These are phyloP conservation scores for Pseudolaguvia tuberculata DNA, from an alignment of 2,113 vertebrate genomes.

Conservation along the genomic window DNA sequence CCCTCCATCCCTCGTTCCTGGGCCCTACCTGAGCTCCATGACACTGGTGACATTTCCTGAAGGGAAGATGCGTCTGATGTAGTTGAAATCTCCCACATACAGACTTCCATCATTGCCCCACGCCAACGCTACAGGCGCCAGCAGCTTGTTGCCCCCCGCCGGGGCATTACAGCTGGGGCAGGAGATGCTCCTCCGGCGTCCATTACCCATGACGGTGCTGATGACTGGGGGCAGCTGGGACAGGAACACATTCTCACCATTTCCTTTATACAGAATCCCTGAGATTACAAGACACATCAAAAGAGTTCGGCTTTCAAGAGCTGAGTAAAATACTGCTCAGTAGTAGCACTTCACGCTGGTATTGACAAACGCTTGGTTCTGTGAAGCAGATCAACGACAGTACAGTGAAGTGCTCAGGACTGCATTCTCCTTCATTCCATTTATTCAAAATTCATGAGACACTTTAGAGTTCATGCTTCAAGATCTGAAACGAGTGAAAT, in stretches of 20 bases:
- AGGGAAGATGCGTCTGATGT: constrained; percentile 90
- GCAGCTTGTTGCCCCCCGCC: constrained; percentile 93
- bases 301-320: background rate
- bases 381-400: background rate
- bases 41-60: constrained; percentile 95
- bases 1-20: too few species aligned
- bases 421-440: background rate
- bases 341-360: background rate
- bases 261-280: constrained; percentile 98
- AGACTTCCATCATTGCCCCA: constrained; percentile 93
- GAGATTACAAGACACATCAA: constrained; percentile 35
- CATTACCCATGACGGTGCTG: constrained; percentile 96
- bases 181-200: constrained; percentile 91
- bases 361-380: background rate
- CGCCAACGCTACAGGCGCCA: constrained; percentile 90
- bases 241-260: constrained; percentile 94
- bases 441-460: background rate
- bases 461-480: background rate
- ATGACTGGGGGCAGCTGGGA: constrained; percentile 92
- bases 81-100: constrained; percentile 98
- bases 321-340: too few species aligned
- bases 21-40: constrained; percentile 87
- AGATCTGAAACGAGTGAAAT: background rate
- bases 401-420: constrained; percentile 5
- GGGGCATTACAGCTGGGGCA: constrained; percentile 97